A percentile compares a stretch with the other conserved stretches of the same genome.
Evolutionary conservation across 2,113 vertebrate species (phyloP).

Genomic region (Xenus cinereus): DNA sequence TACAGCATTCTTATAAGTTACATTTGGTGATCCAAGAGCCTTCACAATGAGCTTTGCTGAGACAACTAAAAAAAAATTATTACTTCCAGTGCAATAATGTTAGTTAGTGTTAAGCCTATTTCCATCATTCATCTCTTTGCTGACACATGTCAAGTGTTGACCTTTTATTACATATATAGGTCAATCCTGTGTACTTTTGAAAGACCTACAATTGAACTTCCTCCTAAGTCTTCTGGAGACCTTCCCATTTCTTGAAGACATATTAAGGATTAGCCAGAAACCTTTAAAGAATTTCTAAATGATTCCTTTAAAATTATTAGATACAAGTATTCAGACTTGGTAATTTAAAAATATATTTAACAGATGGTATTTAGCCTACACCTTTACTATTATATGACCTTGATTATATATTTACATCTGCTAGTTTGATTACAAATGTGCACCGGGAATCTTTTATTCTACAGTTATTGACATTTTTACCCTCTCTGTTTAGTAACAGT

Average conservation of each 20-base stretch:
- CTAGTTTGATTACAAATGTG: not conserved
- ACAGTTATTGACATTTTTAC: constrained; percentile 14
- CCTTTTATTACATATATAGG: not conserved
- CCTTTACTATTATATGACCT: not conserved
- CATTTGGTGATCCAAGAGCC: not conserved
- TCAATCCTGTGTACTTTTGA: not conserved
- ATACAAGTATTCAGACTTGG: not conserved
- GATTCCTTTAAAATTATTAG: not conserved
- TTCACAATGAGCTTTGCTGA: not conserved
- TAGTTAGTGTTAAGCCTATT: accelerated
- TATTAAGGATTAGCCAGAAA: not conserved
- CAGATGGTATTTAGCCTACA: not conserved
- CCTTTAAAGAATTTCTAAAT: not conserved
- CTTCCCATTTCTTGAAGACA: not conserved
- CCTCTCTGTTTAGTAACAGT: not conserved
- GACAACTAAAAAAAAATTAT: not conserved
- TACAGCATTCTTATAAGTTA: not conserved
- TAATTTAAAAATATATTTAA: constrained; percentile 16
- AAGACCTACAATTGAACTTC: not conserved
- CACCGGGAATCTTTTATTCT: not conserved
- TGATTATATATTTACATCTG: constrained; percentile 14
- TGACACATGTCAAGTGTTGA: not conserved
- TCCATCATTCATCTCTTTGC: not conserved
- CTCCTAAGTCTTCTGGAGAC: not conserved
- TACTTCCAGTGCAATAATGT: not conserved